These are phyloP conservation scores for Saimiri boliviensis DNA, from an alignment of 2,113 vertebrate species.

Conservation along the genomic window DNA sequence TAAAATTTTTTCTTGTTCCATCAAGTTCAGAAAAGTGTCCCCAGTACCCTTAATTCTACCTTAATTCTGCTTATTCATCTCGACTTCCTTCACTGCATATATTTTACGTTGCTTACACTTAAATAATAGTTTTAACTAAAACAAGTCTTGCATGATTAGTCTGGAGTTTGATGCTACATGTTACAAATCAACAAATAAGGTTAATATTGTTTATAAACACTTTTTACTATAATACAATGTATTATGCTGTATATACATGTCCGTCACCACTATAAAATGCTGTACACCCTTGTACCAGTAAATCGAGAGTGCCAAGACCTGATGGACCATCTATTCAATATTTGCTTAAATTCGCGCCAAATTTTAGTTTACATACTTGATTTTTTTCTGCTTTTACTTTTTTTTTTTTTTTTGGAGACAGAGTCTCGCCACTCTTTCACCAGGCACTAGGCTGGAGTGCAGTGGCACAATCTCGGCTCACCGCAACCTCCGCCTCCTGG, in stretches of 20 bases:
- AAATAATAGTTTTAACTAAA: background rate
- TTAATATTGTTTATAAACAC: background rate
- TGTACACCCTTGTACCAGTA: background rate
- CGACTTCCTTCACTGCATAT: background rate
- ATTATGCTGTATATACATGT: background rate
- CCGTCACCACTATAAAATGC: background rate
- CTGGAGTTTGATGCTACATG: background rate
- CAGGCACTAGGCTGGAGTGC: too few relatives aligned
- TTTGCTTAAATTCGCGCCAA: background rate
- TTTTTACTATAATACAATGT: too few relatives aligned
- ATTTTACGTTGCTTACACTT: background rate
- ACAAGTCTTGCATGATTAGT: background rate
- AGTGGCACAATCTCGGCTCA: too few relatives aligned
- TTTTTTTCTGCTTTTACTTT: background rate
- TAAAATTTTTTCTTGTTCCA: background rate
- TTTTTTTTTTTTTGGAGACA: too few relatives aligned
- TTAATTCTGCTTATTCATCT: background rate
- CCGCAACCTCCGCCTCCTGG: too few relatives aligned
- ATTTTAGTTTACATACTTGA: background rate
- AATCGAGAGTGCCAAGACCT: background rate
- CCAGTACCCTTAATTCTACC: too few relatives aligned
- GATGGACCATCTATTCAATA: background rate
- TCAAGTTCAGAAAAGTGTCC: background rate
- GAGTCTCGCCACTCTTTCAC: too few relatives aligned
- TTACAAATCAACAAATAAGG: background rate